Conservation (phyloP, 2,888 invertebrate species). For the Omphaloscelis lunosa region DNA sequence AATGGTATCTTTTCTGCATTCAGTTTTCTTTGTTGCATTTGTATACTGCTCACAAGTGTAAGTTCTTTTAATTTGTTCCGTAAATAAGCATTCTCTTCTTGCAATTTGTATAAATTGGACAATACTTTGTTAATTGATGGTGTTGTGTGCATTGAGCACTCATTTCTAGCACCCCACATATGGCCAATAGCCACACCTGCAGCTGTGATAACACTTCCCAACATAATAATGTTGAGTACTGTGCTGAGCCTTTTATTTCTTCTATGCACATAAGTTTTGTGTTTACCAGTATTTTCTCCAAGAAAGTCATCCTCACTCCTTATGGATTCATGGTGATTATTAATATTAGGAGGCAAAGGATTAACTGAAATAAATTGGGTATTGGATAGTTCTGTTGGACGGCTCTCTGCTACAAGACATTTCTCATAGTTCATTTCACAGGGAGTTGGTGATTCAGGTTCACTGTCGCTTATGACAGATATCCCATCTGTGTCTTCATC, state of each 20-base stretch:
- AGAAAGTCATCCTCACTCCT: slow-evolving; percentile 80
- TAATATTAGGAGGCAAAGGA: slow-evolving; percentile 69
- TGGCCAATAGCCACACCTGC: slow-evolving; percentile 88
- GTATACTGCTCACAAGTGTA: slow-evolving; percentile 75
- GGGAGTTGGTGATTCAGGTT: slow-evolving; percentile 79
- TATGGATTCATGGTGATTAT: slow-evolving; percentile 73
- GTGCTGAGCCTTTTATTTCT: slow-evolving; percentile 87
- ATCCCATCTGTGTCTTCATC: slow-evolving; percentile 90
- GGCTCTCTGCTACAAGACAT: slow-evolving; percentile 70
- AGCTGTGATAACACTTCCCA: slow-evolving; percentile 88
- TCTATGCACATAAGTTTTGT: slow-evolving; percentile 87
- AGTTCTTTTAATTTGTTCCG: slow-evolving; percentile 85
- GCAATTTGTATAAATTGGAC: slow-evolving; percentile 87
- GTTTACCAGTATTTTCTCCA: slow-evolving; percentile 79
- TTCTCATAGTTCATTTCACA: slow-evolving; percentile 75
- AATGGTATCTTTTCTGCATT: slow-evolving; percentile 69
- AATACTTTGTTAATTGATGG: slow-evolving; percentile 87
- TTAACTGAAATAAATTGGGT: slow-evolving; percentile 72
- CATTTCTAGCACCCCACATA: slow-evolving; percentile 88
- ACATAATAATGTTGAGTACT: slow-evolving; percentile 86
- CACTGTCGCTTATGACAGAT: slow-evolving; percentile 89
- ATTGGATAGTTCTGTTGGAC: slow-evolving; percentile 70
- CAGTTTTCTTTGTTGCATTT: slow-evolving; percentile 75
- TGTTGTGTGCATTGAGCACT: slow-evolving; percentile 80
- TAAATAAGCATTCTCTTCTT: slow-evolving; percentile 88